phyloP scores from a whole-genome alignment of 2,888 invertebrate genomes.

The Diarsia dahlii region DNA sequence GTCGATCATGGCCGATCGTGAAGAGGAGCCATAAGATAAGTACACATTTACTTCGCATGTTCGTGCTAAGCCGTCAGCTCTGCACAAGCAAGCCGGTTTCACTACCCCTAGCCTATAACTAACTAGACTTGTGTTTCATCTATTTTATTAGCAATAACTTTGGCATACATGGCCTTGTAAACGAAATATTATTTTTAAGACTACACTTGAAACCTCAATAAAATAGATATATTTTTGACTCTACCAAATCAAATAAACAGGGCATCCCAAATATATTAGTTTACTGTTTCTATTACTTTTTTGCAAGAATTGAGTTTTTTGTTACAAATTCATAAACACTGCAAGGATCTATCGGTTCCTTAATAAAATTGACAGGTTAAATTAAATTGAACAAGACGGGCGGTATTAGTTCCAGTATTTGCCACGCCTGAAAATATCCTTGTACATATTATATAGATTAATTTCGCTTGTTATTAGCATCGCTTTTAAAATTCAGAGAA shows the following conservation, averaged over 20 bases:
- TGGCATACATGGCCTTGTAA: not conserved
- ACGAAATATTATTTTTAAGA: slow-evolving; percentile 12
- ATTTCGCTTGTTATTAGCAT: not conserved
- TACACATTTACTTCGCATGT: not conserved
- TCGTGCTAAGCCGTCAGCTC: not conserved
- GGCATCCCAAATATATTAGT: not conserved
- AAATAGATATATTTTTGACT: not conserved
- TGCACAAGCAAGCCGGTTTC: not conserved
- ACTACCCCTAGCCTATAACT: not conserved
- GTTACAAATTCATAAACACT: not conserved
- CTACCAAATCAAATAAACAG: not conserved
- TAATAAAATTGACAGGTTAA: not conserved
- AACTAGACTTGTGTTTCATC: not conserved
- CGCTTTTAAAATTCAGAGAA: not conserved
- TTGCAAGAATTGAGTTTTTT: not conserved
- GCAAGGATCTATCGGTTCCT: not conserved
- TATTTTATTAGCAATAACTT: slow-evolving; percentile 22
- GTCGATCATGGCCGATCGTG: too few species aligned
- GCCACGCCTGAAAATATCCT: not conserved
- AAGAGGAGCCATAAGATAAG: too few species aligned
- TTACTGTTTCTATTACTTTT: not conserved
- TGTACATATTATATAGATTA: not conserved
- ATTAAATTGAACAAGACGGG: not conserved
- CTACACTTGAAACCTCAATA: not conserved
- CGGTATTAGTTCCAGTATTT: not conserved